Evolutionary conservation across 2,113 vertebrate genomes (phyloP).

Genomic region (Burhinus oedicnemus): DNA sequence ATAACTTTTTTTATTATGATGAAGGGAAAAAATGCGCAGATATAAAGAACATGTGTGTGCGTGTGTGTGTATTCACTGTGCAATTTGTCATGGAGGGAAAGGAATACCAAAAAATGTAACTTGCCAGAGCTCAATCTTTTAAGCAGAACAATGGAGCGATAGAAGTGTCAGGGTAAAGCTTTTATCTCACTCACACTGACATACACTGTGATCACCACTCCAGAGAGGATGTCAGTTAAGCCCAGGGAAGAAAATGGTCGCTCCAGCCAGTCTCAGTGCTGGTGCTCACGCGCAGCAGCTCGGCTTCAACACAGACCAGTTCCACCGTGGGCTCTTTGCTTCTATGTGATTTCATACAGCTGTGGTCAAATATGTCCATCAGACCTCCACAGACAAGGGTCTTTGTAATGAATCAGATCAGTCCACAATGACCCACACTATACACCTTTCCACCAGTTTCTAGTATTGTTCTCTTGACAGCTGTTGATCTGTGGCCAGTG

Average conservation of each 20-base stretch:
- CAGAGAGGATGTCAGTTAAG: not conserved
- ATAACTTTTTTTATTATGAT: not conserved
- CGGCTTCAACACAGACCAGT: not conserved
- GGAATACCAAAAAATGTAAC: not conserved
- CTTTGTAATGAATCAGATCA: not conserved
- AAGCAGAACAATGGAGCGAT: not conserved
- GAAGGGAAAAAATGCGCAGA: not conserved
- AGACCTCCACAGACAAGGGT: not conserved
- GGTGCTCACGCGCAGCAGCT: not conserved
- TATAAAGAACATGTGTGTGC: not conserved
- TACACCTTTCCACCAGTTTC: too few relatives aligned
- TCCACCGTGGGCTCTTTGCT: not conserved
- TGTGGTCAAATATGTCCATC: not conserved
- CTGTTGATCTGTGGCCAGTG: too few relatives aligned
- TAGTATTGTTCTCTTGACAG: too few relatives aligned
- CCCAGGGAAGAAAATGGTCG: fast-evolving
- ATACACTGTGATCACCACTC: not conserved
- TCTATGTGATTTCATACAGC: fast-evolving
- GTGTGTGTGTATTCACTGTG: not conserved
- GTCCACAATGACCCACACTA: not conserved
- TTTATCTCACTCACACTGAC: not conserved
- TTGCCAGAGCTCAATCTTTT: not conserved
- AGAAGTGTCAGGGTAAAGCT: not conserved
- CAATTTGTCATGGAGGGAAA: not conserved
- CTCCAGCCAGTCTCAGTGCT: not conserved